Evolutionary conservation across 2,797 vertebrate genomes (phyloP).

Genomic region (Saguinus oedipus): DNA sequence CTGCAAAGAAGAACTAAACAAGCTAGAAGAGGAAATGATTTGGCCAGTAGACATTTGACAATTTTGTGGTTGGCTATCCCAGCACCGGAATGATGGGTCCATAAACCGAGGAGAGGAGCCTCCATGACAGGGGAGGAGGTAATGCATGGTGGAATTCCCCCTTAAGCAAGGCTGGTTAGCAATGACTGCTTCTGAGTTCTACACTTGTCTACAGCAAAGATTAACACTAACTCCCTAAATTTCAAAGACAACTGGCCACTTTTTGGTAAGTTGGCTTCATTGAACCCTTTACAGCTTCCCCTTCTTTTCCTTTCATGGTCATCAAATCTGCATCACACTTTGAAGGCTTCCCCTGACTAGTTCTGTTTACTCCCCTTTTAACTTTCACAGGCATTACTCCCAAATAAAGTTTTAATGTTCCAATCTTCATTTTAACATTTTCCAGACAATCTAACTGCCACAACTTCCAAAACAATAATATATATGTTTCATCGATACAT

Average conservation of each 20-base stretch:
- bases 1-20: background rate
- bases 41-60: background rate
- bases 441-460: background rate
- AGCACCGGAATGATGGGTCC: background rate
- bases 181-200: background rate
- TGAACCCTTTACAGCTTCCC: background rate
- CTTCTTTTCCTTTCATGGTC: background rate
- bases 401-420: background rate
- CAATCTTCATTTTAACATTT: background rate
- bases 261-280: background rate
- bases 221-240: background rate
- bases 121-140: background rate
- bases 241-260: background rate
- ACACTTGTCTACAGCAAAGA: background rate
- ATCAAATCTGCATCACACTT: background rate
- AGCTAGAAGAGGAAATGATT: background rate
- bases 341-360: background rate
- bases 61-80: background rate
- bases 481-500: background rate
- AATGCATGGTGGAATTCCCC: background rate
- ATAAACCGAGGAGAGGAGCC: background rate
- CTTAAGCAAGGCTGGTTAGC: background rate
- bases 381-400: background rate
- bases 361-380: background rate
- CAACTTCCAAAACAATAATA: background rate